A percentile compares a stretch with the other conserved stretches of the same genome.
These are phyloP conservation scores for Muricea muricata DNA, from an alignment of 92 coral and sea anemone species.

Conservation along the genomic window DNA sequence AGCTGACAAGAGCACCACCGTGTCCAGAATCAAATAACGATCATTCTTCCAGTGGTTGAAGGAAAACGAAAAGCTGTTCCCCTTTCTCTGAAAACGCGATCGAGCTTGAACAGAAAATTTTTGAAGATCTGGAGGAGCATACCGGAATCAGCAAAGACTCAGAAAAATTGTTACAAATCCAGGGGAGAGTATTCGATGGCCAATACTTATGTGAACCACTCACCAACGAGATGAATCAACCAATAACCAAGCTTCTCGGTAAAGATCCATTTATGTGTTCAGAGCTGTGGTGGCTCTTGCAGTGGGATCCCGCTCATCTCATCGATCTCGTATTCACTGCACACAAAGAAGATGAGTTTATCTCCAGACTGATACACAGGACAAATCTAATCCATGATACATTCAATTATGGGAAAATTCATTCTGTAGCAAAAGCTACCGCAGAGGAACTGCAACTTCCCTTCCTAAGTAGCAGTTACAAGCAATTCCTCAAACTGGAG, in stretches of 20 bases:
- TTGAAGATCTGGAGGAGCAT: constrained; percentile 12
- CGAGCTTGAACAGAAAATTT: constrained; percentile 6
- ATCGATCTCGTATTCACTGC: constrained; percentile 3
- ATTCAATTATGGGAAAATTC: constrained; percentile 7
- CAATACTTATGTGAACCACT: constrained; percentile 6
- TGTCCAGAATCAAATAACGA: not conserved
- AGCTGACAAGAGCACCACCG: not conserved
- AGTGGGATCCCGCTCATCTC: constrained; percentile 30
- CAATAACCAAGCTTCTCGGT: not conserved
- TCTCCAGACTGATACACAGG: constrained; percentile 15
- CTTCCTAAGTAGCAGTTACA: not conserved
- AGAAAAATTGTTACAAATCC: not conserved
- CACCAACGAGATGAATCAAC: constrained; percentile 10
- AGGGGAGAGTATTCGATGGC: constrained; percentile 9
- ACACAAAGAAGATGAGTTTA: not conserved
- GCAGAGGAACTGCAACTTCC: constrained; percentile 12
- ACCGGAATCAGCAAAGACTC: constrained; percentile 17
- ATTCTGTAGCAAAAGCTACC: not conserved
- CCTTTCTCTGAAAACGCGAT: not conserved
- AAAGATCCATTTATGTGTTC: not conserved
- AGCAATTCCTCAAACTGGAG: constrained; percentile 15
- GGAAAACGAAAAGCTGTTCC: constrained; percentile 2
- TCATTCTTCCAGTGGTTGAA: not conserved
- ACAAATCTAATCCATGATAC: constrained; percentile 13
- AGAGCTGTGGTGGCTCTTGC: constrained; percentile 19